Conservation (phyloP, 1,140 invertebrate species). For the Pinna nobilis region DNA sequence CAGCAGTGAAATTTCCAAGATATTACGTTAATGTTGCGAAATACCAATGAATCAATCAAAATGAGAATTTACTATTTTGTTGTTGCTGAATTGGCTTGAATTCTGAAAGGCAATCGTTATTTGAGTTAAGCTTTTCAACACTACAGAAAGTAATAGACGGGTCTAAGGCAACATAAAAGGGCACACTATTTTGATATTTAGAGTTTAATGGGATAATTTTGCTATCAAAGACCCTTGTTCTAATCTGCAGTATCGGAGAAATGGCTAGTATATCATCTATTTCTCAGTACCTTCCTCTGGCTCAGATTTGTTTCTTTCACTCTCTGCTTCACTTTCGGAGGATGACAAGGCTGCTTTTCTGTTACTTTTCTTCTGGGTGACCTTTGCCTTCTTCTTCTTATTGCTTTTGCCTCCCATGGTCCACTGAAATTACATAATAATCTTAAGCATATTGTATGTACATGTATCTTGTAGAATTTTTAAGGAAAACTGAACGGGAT, state of each 20-base stretch:
- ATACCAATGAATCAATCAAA: background rate
- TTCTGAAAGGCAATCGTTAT: too few relatives aligned
- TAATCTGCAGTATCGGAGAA: background rate
- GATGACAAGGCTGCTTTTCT: conserved; percentile 76
- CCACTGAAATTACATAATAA: conserved; percentile 75
- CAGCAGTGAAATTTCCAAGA: too few relatives aligned
- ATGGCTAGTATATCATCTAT: background rate
- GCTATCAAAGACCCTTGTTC: too few relatives aligned
- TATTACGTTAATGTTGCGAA: background rate
- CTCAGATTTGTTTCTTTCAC: conserved; percentile 79
- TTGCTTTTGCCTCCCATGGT: conserved; percentile 78
- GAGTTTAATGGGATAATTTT: too few relatives aligned
- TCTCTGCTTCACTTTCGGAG: conserved; percentile 77
- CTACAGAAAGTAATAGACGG: too few relatives aligned
- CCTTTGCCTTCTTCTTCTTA: conserved; percentile 78
- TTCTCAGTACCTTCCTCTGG: conserved; percentile 77
- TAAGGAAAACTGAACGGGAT: too few relatives aligned
- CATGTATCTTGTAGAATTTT: too few relatives aligned
- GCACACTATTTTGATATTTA: too few relatives aligned
- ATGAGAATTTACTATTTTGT: background rate
- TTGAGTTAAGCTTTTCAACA: too few relatives aligned
- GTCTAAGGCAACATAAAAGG: too few relatives aligned
- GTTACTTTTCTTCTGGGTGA: conserved; percentile 66
- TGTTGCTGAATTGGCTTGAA: too few relatives aligned
- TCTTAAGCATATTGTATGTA: background rate